A percentile compares a stretch with the other conserved stretches of the same genome.
phyloP scores from a whole-genome alignment of 2,113 vertebrate species.

The Lutjanus erythropterus region DNA sequence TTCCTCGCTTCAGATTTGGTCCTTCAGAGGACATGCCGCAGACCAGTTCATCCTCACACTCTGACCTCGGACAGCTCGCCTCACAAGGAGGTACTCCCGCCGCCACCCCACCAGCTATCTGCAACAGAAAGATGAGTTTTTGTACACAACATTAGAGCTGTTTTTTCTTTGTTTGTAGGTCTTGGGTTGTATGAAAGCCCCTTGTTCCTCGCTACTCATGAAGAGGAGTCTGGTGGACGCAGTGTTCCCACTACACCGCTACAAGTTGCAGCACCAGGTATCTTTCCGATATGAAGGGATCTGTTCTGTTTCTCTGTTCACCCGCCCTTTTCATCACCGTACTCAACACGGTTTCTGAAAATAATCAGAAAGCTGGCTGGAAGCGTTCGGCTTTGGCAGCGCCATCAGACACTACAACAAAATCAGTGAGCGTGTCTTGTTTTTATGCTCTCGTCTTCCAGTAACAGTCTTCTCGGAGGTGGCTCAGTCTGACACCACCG shows the following conservation, averaged over 20 bases:
- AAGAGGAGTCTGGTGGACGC: conserved; percentile 93
- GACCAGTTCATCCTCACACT: conserved; percentile 93
- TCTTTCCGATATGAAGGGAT: neutral
- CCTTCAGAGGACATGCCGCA: conserved; percentile 93
- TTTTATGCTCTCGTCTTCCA: conserved; percentile 41
- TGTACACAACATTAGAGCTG: neutral
- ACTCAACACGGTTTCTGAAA: neutral
- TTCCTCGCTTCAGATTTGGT: conserved; percentile 93
- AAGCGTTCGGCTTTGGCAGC: neutral
- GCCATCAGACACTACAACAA: accelerated
- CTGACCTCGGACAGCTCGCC: conserved; percentile 94
- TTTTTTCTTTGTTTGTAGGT: conserved; percentile 80
- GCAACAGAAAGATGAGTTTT: neutral
- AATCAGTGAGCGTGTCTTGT: neutral
- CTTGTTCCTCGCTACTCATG: conserved; percentile 89
- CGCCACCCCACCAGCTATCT: neutral
- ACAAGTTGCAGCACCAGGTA: conserved; percentile 91
- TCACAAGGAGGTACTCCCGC: conserved; percentile 93
- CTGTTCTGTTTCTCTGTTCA: neutral
- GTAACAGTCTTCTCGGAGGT: conserved; percentile 91
- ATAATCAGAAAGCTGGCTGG: neutral
- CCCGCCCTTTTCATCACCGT: neutral
- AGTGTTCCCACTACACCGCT: conserved; percentile 94
- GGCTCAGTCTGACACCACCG: conserved; percentile 86
- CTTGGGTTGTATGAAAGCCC: conserved; percentile 95